These are phyloP conservation scores for Sitta europaea DNA, from an alignment of 2,113 vertebrate species.

Conservation along the genomic window DNA sequence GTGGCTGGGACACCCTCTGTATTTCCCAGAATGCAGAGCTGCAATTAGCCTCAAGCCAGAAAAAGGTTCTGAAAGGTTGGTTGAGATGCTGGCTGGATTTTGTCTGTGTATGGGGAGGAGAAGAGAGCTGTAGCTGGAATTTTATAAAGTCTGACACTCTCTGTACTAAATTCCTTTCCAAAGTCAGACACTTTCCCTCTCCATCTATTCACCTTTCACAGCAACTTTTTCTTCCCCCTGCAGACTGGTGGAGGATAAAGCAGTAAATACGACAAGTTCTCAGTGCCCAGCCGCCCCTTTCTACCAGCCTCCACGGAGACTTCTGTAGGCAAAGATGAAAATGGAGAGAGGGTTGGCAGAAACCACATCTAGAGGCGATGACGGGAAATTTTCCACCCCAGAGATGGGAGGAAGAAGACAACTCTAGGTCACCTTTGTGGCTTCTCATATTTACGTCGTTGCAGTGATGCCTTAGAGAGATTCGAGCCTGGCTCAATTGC, in stretches of 20 bases:
- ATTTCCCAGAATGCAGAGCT: constrained; percentile 26
- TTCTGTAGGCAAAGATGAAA: constrained; percentile 10
- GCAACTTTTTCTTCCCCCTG: neutral
- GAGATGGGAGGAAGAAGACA: neutral
- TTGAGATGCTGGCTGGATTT: neutral
- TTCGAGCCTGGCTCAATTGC: neutral
- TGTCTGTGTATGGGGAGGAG: neutral
- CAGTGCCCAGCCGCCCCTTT: neutral
- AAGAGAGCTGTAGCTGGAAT: neutral
- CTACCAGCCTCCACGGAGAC: neutral
- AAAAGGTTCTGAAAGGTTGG: constrained; percentile 11
- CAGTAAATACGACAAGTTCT: neutral
- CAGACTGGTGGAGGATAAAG: constrained; percentile 7
- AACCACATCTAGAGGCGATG: neutral
- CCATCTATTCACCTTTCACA: neutral
- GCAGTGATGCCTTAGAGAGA: neutral
- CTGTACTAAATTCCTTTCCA: constrained; percentile 22
- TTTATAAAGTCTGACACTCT: neutral
- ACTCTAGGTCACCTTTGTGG: neutral
- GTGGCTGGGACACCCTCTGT: neutral
- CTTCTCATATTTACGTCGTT: neutral
- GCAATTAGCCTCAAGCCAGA: constrained; percentile 47
- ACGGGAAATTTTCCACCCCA: neutral
- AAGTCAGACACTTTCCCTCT: neutral
- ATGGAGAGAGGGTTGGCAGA: neutral